phyloP scores from a whole-genome alignment of 2,113 vertebrate species.

The Sinocyclocheilus anophthalmus region DNA sequence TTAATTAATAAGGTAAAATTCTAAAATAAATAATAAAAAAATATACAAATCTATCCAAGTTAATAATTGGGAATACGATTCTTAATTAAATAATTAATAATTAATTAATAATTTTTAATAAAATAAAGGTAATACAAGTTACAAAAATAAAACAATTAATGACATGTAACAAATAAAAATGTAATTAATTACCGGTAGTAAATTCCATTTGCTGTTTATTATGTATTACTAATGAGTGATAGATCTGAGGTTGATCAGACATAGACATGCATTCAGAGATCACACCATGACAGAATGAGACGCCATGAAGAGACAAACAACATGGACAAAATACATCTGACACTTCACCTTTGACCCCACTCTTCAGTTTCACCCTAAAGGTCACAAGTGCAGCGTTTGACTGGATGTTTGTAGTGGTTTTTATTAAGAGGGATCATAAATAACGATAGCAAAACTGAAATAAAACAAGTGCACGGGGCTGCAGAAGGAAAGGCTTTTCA shows the following conservation, averaged over 20 bases:
- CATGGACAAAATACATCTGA: conserved; percentile 23
- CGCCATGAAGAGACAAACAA: conserved; percentile 39
- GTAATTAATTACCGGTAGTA: too few relatives aligned
- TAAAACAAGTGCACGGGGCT: not conserved
- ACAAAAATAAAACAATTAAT: too few relatives aligned
- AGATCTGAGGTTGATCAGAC: not conserved
- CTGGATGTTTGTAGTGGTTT: not conserved
- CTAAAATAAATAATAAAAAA: too few relatives aligned
- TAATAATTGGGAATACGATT: too few relatives aligned
- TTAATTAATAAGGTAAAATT: too few relatives aligned
- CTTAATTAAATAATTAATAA: too few relatives aligned
- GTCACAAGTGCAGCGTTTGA: not conserved
- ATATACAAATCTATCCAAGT: too few relatives aligned
- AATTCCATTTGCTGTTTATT: not conserved
- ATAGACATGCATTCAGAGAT: conserved; percentile 8
- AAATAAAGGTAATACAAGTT: too few relatives aligned
- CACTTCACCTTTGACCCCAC: not conserved
- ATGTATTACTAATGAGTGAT: not conserved
- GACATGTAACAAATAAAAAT: too few relatives aligned
- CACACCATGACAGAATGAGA: conserved; percentile 23
- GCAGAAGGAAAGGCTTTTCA: not conserved
- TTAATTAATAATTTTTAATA: too few relatives aligned
- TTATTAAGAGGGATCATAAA: not conserved
- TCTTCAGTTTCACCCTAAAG: not conserved
- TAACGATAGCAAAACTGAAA: conserved; percentile 1